phyloP scores from a whole-genome alignment of 1,140 invertebrate genomes.

The Berghia stephanieae region DNA sequence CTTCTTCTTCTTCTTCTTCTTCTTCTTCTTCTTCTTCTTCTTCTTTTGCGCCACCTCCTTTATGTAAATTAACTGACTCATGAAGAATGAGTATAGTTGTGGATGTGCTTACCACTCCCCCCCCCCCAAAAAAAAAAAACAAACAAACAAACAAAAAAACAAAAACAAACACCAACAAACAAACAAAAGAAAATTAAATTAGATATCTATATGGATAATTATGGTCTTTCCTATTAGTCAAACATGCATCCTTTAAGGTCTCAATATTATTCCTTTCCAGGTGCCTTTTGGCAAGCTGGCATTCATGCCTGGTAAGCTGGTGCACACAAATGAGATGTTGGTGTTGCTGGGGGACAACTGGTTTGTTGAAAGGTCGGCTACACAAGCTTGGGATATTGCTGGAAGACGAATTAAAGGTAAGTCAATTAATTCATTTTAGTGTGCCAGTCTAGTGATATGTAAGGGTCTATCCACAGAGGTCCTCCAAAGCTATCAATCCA shows the following conservation, averaged over 20 bases:
- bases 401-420: conserved; percentile 73
- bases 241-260: not conserved
- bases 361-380: conserved; percentile 76
- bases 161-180: too few species aligned
- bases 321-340: conserved; percentile 79
- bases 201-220: not conserved
- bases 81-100: not conserved
- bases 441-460: too few species aligned
- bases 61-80: not conserved
- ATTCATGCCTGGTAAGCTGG: conserved; percentile 76
- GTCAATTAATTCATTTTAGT: too few species aligned
- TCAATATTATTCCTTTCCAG: too few species aligned
- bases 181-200: not conserved
- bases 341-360: conserved; percentile 77
- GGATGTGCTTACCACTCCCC: too few species aligned
- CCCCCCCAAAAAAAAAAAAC: too few species aligned
- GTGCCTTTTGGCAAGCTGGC: conserved; percentile 75
- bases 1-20: not conserved
- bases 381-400: conserved; percentile 74
- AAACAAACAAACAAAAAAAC: too few species aligned
- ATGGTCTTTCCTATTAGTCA: not conserved
- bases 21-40: not conserved
- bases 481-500: too few species aligned
- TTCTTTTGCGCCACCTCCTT: not conserved
- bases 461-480: too few species aligned